Base-by-base conservation (phyloP, 1,140 invertebrate genomes). In the Ceratosolen fusciceps region DNA sequence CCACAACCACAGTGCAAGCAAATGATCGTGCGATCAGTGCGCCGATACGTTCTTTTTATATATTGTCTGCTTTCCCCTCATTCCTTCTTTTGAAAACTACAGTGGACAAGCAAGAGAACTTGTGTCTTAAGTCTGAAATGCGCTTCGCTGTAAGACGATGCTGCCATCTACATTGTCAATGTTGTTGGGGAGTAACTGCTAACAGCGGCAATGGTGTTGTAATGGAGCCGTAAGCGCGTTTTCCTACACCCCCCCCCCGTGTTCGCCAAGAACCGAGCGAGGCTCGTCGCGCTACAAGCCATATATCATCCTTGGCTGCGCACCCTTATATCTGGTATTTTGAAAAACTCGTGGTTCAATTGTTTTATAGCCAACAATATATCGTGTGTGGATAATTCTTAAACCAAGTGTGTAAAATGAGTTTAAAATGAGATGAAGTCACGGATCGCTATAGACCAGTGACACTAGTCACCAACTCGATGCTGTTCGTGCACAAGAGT, bases 101-200 rank as follows among this genome's bases (percentile, higher is more conserved):
- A n/a, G 24, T 14, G 65, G 49, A 56, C n/a, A 34, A 77, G 31
- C 49, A 74, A 82, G 79, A 77, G 83, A 81, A 83, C 82, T 56
- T 81, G 82, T 82, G 79, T 70, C 75, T 77, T 56, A 67, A 76
- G 73, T 70, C 21, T 74, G 68, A 67, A 71, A 74, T 73, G 73
- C 67, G 72, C 47, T 74, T 58, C 74, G 68, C 54, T 34, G 26
- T 24, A 49, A 56, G 80, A 82, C 75, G 75, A 88, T 91, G 90
- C 87, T 90, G 92, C 92, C 92, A 92, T 91, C 93, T 93, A 90
- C 91, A 92, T 92, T 93, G 92, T 93, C 92, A 93, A 93, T 93
- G 92, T 93, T 93, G 92, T 93, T 92, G 89, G 88, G 87, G 88
- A 88, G 88, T 84, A 86, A 83, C 79, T 86, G 83, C 82, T 83